Base-by-base conservation (phyloP, 2,888 invertebrate genomes). In the Heliconius aoede region DNA sequence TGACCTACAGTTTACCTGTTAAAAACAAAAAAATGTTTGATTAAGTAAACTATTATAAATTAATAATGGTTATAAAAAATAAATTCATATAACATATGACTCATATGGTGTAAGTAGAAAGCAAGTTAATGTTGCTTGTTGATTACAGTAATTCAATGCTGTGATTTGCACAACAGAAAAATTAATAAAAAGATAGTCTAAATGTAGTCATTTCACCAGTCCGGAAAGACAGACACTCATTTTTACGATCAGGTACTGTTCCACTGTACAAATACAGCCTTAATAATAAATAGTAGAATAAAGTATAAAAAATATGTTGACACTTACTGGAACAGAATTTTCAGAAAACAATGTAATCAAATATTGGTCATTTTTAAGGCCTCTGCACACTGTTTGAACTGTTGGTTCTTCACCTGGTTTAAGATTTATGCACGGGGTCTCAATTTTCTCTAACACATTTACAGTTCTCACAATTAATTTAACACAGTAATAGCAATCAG, bases 361-460 rank as follows among this genome's bases (percentile, higher is more conserved):
- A 84, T 98, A 97, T 85, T 98, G 97, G 86, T 98, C 97, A 15
- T 96, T 95, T 82, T 96, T 96, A 46, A 98, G 94, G 13, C 96
- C 96, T 78, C 92, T 91, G 85, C 98, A 98, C 0, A 98, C 97
- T 86, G 96, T 95, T 64, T 97, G 96, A 1, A 98, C 95, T 0
- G 96, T 96, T 8, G 97, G 97, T 80, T 95, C 95, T 76, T 96
- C 95, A 76, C 95, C 95, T 15, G 92, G 88, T 0, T 95, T 95
- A 74, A 98, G 88, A 83, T 96, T 96, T 0, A 98, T 96, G 88
- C 98, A 98, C 0, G 97, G 96, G 30, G 98, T 96, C 92, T 98
- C 98, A 81, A 97, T 96, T 92, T 98, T 98, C 83, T 98, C 98
- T 79, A 98, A 89, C 5, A 98, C 96, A 94, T 98, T 98, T 0